Conservation (phyloP, 2,797 vertebrate species). For the Pipistrellus nathusii region DNA sequence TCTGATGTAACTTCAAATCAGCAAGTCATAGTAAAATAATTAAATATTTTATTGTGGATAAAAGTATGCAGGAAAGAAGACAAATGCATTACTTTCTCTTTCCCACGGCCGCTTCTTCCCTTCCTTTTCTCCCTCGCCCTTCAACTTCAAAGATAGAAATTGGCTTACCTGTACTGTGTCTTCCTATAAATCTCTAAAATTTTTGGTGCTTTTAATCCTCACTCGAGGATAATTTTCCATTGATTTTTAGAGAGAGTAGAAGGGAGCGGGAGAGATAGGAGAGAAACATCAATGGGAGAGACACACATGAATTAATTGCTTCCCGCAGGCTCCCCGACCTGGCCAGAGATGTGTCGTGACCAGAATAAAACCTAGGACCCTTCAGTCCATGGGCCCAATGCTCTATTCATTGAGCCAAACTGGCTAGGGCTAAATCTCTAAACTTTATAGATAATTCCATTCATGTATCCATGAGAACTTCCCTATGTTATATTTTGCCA, state of each 20-base stretch:
- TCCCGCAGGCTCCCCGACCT: too few relatives aligned
- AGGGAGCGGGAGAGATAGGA: too few relatives aligned
- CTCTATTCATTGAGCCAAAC: too few relatives aligned
- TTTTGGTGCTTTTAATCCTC: not conserved
- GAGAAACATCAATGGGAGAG: too few relatives aligned
- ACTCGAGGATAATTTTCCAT: too few relatives aligned
- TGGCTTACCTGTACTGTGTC: not conserved
- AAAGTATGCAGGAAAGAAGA: not conserved
- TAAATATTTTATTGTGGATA: not conserved
- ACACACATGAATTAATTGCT: too few relatives aligned
- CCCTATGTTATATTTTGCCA: not conserved
- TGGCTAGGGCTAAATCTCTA: not conserved
- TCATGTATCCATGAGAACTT: not conserved
- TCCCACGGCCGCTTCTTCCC: not conserved
- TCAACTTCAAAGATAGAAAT: not conserved
- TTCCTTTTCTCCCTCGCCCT: not conserved
- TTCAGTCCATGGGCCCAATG: too few relatives aligned
- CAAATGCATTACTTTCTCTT: not conserved
- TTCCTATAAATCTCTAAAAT: not conserved
- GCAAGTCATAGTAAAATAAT: not conserved
- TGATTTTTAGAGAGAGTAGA: too few relatives aligned
- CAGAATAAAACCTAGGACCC: too few relatives aligned
- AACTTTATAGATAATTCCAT: constrained; percentile 14
- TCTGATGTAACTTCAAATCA: constrained; percentile 21
- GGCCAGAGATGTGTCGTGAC: too few relatives aligned